These are phyloP conservation scores for Lordiphosa clarofinis DNA, from an alignment of 1,140 invertebrate species.

Conservation along the genomic window DNA sequence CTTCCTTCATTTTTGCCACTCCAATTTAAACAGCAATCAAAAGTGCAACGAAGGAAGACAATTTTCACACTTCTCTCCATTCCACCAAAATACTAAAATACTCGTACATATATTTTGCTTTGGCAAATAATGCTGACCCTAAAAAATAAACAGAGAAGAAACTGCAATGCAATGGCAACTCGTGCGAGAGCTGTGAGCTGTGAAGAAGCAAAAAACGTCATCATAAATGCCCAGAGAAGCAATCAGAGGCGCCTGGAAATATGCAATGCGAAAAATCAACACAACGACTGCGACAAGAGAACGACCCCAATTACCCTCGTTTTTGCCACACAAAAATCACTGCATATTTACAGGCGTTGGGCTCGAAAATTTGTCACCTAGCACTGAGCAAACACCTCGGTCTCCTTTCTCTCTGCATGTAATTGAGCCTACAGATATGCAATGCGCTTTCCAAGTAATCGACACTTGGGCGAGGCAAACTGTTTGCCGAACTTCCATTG, in stretches of 20 bases:
- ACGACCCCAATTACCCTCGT: constrained; percentile 76
- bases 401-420: constrained; percentile 20
- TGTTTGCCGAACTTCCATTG: constrained; percentile 14
- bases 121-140: constrained; percentile 72
- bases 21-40: constrained; percentile 64
- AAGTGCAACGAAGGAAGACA: constrained; percentile 68
- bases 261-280: constrained; percentile 76
- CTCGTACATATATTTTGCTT: constrained; percentile 44
- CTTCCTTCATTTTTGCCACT: constrained; percentile 34
- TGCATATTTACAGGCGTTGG: constrained; percentile 73
- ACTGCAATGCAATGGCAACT: constrained; percentile 51
- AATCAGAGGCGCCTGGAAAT: constrained; percentile 60
- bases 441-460: constrained; percentile 65
- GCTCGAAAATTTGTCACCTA: constrained; percentile 77
- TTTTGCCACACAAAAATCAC: constrained; percentile 55
- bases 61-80: constrained; percentile 61
- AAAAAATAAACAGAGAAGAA: constrained; percentile 57
- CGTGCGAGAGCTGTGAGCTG: constrained; percentile 43
- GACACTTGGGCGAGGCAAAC: constrained; percentile 74
- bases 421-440: constrained; percentile 73
- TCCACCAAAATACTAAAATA: constrained; percentile 48
- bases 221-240: constrained; percentile 58
- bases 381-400: constrained; percentile 55
- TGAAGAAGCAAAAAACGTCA: constrained; percentile 46
- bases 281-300: constrained; percentile 40